Evolutionary conservation across 2,113 vertebrate genomes (phyloP), one percentile per base, ranked within the genome.

Genomic region (Rhegmatorhina hoffmannsi): DNA sequence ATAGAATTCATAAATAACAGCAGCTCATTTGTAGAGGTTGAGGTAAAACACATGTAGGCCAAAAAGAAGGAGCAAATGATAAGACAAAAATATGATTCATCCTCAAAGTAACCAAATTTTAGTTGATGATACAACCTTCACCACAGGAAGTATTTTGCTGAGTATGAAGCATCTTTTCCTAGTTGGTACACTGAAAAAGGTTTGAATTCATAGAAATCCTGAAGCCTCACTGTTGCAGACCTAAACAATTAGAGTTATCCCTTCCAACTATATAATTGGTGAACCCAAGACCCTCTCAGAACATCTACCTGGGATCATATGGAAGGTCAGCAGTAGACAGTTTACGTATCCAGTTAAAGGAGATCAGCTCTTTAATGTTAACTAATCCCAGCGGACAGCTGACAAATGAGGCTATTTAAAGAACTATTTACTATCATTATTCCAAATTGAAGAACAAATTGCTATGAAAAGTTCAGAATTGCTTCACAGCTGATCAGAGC

Each of bases 321-420:
- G 40, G 49, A 83, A 93, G 76, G 94, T 94, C 85, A 93, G 64
- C 58, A 75, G 64, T 13, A 84, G 76, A 84, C 31, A 90, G 76
- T 12, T 88, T 84, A 89, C 90, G 49, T 84, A 92, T 53, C 69
- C 60, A 72, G 62, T 80, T 64, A 90, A 96, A 78, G 83, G 55
- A 94, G 60, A 86, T 88, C 59, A 88, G 21, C 47, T 92, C 49
- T 89, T 90, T 78, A 94, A 90, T 81, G 85, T 90, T 94, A 95
- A 92, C 83, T 93, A 92, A 92, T 90, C 79, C 68, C 69, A 90
- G 53, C 34, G 86, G 85, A 92, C 76, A 90, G 82, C 83, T 94
- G 92, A 93, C 90, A 95, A 97, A 97, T 79, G 56, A 94, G 83
- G 44, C 76, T 90, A 93, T 95, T 91, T 90, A 86, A 96, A 92